Evolutionary conservation across 2,113 vertebrate species (phyloP).

Genomic region (Hucho hucho): DNA sequence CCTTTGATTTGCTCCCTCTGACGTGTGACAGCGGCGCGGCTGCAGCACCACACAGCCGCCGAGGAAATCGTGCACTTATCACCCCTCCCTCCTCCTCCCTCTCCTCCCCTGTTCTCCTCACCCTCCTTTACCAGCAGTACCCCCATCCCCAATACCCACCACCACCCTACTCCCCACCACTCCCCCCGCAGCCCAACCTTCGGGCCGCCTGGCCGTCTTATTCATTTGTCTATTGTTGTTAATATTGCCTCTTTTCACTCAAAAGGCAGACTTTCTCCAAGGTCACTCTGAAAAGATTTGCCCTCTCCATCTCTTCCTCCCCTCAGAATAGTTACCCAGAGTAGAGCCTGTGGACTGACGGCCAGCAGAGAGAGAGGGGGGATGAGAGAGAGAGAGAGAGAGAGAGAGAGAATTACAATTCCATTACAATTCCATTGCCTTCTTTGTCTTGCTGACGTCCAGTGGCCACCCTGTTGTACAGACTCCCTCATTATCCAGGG

Average conservation of each 20-base stretch:
- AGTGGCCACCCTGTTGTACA: too few species aligned
- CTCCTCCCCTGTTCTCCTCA: constrained; percentile 26
- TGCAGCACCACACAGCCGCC: constrained; percentile 68
- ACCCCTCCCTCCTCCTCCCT: constrained; percentile 34
- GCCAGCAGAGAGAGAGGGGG: constrained; percentile 20
- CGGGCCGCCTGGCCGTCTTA: constrained; percentile 63
- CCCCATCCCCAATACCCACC: constrained; percentile 21
- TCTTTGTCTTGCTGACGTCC: too few species aligned
- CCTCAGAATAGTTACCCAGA: constrained; percentile 1
- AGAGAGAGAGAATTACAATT: background rate
- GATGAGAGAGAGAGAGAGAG: background rate
- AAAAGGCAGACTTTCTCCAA: constrained; percentile 71
- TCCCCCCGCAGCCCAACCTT: constrained; percentile 49
- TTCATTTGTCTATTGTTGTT: constrained; percentile 77
- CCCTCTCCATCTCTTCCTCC: constrained; percentile 30
- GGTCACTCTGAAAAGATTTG: constrained; percentile 61
- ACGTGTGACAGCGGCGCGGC: constrained; percentile 71
- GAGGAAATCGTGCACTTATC: constrained; percentile 74
- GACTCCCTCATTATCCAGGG: too few species aligned
- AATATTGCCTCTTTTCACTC: constrained; percentile 63
- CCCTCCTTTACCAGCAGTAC: constrained; percentile 8
- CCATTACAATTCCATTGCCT: too few species aligned
- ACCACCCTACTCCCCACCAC: constrained; percentile 17
- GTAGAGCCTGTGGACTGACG: background rate
- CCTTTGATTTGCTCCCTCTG: constrained; percentile 79